phyloP scores from a whole-genome alignment of 2,888 invertebrate genomes.

The Conchocele bisecta region DNA sequence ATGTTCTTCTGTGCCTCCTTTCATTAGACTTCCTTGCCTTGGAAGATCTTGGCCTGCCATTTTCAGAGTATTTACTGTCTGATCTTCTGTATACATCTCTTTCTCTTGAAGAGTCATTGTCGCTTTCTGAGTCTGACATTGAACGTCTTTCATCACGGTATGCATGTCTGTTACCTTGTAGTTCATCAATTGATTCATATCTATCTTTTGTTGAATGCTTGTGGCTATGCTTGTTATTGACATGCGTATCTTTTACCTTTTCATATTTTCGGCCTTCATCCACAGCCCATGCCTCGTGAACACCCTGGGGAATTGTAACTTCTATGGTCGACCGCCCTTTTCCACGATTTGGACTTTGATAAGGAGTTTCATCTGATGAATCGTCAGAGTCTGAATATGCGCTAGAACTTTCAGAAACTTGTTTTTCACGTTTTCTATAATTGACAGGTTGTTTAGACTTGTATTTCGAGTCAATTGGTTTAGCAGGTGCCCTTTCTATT shows the following conservation, averaged over 20 bases:
- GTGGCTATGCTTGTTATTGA: too few relatives aligned
- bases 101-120: slow-evolving; percentile 32
- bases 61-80: slow-evolving; percentile 73
- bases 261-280: not conserved
- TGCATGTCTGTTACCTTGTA: not conserved
- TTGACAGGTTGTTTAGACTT: not conserved
- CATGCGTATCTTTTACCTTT: too few relatives aligned
- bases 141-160: slow-evolving; percentile 37
- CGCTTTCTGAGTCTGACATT: slow-evolving; percentile 51
- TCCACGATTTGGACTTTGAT: slow-evolving; percentile 21
- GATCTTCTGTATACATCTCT: slow-evolving; percentile 10
- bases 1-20: slow-evolving; percentile 67
- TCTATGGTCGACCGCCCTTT: slow-evolving; percentile 35
- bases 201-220: too few relatives aligned
- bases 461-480: not conserved
- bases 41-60: slow-evolving; percentile 44
- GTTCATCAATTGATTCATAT: too few relatives aligned
- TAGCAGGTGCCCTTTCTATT: slow-evolving; percentile 30
- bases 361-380: slow-evolving; percentile 47
- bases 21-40: slow-evolving; percentile 20
- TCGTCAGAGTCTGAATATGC: slow-evolving; percentile 63
- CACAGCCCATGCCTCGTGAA: slow-evolving; percentile 56
- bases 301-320: slow-evolving; percentile 48
- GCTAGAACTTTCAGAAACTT: slow-evolving; percentile 61
- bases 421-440: not conserved